Evolutionary conservation across 2,113 vertebrate genomes (phyloP), one percentile per base, ranked within the genome.

Genomic region (Passer montanus): DNA sequence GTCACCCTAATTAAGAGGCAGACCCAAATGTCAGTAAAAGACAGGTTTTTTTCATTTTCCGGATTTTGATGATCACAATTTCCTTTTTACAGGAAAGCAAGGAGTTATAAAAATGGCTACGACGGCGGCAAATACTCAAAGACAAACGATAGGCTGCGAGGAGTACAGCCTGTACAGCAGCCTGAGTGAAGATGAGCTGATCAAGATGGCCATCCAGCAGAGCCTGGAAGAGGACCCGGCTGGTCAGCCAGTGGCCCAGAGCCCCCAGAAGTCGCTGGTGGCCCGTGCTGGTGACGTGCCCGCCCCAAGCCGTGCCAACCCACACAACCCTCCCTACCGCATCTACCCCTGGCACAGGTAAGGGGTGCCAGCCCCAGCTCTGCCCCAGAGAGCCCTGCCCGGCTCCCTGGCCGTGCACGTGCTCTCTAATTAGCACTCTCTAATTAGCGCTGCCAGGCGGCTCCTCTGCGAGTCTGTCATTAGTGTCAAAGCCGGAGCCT

Each of bases 151-250:
- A 8, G 97, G 98, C 28, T 97, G 97, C 0, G 99, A 99, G 69
- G 99, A 99, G 80, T 99, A 99, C 96, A 99, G 98, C 43, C 80
- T 99, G 56, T 99, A 99, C 94, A 97, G 98, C 39, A 98, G 98
- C 94, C 93, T 99, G 94, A 99, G 97, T 2, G 99, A 99, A 66
- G 98, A 99, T 0, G 98, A 99, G 84, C 98, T 99, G n/a, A 91
- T 99, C 63, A 98, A 99, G 95, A 95, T 99, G 93, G 99, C 99
- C 91, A 99, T 99, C 2, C 98, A 99, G 86, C 99, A 98, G 95
- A 99, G 99, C 93, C 93, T 99, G 78, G 97, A 86, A 0, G 99
- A 99, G 44, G 87, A 96, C 60, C 35, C 95, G 0, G 14, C 58
- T 0, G 96, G 93, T 12, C 97, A 97, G 15, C 3, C 96, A 31